phyloP scores from a whole-genome alignment of 2,888 invertebrate species.

The Gibbula magus region DNA sequence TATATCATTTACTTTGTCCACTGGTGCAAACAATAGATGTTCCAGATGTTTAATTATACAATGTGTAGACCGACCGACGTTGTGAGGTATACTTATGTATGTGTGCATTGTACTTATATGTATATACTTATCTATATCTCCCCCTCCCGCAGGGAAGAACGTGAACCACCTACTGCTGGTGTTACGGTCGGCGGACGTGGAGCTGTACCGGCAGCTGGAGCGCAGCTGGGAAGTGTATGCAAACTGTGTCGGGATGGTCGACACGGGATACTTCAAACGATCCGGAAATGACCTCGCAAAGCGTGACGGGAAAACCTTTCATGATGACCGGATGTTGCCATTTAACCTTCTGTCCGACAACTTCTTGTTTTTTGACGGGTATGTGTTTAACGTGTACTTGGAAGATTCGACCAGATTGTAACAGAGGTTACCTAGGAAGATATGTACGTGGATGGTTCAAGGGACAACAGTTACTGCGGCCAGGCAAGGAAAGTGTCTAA shows the following conservation, averaged over 20 bases:
- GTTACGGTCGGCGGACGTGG: neutral
- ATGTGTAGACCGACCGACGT: no score
- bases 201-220: constrained; percentile 35
- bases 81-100: no score
- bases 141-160: constrained; percentile 17
- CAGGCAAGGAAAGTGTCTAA: no score
- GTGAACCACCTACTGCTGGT: constrained; percentile 20
- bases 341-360: neutral
- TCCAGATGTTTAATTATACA: no score
- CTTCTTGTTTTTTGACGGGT: neutral
- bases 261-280: constrained; percentile 57
- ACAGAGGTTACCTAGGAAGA: no score
- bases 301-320: neutral
- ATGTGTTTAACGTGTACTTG: neutral
- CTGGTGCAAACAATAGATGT: no score
- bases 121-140: no score
- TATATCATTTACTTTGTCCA: no score
- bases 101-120: no score
- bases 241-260: constrained; percentile 53
- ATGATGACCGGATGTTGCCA: neutral
- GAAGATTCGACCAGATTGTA: no score
- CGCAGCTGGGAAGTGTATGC: constrained; percentile 47
- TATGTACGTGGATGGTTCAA: no score
- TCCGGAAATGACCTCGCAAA: constrained; percentile 15
- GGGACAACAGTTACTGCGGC: no score